A percentile compares a stretch with the other conserved stretches of the same genome.
Conservation (phyloP, 2,113 vertebrate genomes). For the Arothron firmamentum region DNA sequence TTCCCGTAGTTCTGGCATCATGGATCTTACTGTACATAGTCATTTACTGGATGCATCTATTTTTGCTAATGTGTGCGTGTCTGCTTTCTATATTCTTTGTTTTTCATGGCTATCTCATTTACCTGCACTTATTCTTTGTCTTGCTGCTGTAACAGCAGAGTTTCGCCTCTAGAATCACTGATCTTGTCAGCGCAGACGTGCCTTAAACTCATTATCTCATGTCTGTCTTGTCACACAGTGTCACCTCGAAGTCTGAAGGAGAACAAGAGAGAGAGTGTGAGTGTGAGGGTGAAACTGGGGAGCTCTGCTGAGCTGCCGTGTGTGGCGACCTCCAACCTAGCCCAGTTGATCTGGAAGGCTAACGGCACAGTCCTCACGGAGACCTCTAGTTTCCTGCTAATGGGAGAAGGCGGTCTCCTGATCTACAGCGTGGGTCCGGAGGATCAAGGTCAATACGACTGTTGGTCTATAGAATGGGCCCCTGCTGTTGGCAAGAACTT, state of each 20-base stretch:
- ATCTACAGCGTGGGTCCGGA: constrained; percentile 87
- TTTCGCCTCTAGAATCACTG: no score
- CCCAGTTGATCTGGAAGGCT: constrained; percentile 85
- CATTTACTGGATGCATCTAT: no score
- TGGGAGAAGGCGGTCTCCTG: constrained; percentile 80
- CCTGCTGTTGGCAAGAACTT: constrained; percentile 77
- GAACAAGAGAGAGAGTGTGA: constrained; percentile 69
- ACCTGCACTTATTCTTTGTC: no score
- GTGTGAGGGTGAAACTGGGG: constrained; percentile 79
- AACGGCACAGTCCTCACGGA: constrained; percentile 77
- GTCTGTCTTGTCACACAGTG: constrained; percentile 52
- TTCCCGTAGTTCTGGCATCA: no score
- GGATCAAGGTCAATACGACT: constrained; percentile 88
- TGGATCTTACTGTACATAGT: no score
- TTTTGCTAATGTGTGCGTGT: no score
- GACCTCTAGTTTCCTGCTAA: constrained; percentile 83
- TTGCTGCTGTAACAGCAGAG: no score
- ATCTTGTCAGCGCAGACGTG: no score
- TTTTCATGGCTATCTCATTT: no score
- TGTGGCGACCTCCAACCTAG: constrained; percentile 84
- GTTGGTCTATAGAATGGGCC: constrained; percentile 84
- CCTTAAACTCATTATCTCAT: not conserved
- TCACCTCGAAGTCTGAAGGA: constrained; percentile 33
- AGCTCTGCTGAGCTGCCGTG: constrained; percentile 88
- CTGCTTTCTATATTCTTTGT: no score